Evolutionary conservation across 2,797 vertebrate species (phyloP), one percentile per base, ranked within the genome.

Genomic region (Arrhamphus sclerolepis): DNA sequence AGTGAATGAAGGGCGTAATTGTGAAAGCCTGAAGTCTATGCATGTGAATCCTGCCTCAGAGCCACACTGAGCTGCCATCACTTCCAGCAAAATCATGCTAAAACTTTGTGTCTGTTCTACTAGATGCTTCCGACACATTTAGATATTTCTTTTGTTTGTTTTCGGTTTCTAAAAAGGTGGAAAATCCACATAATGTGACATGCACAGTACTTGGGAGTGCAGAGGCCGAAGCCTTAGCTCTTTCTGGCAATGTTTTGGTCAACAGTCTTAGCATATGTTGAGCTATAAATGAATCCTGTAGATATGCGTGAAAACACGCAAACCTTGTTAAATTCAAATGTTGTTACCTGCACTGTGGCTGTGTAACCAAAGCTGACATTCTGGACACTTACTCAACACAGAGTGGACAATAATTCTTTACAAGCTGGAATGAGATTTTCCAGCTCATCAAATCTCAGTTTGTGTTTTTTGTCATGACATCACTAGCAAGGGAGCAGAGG

Each of bases 391-490:
- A 38, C 29, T 58, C 69, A 48, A 63, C 66, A 51, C 75, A 75
- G 44, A 69, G 48, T 43, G 77, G 72, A 75, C 74, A 75, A 79
- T 78, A 66, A 79, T 78, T 77, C 61, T 69, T 68, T 62, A 77
- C 78, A 75, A 77, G 40, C 60, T 50, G 49, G 74, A 78, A 80
- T 77, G 77, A 84, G 71, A 80, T 86, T 87, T 87, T 89, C 84
- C 82, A 86, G 80, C 71, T 86, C 86, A 80, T 84, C 80, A 81
- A 85, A 78, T 66, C 72, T 70, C 54, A 70, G 70, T 82, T 84
- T 86, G 74, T 81, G 81, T 82, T 75, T 87, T 82, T 78, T 56
- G 71, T 84, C 77, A 86, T 82, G 80, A 87, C 82, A 76, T 85
- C 77, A 85, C 51, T 51, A 38, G 70, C 21, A 49, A 56, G 61